Evolutionary conservation across 1,140 invertebrate genomes (phyloP).

Genomic region (Drosophila ambigua): DNA sequence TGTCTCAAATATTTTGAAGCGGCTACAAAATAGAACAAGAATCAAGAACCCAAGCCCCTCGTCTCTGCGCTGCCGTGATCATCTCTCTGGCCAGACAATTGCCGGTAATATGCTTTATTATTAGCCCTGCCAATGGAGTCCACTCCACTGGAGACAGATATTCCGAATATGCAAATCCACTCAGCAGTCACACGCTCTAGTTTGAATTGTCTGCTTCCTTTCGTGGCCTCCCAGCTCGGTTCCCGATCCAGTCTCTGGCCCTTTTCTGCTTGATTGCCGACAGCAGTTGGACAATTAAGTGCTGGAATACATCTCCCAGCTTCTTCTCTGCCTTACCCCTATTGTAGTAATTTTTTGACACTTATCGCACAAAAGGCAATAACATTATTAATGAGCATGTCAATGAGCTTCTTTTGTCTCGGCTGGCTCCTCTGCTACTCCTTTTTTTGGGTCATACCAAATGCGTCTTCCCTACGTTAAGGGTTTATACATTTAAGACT

Average conservation of each 20-base stretch:
- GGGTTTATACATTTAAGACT: no score
- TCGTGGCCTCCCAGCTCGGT: slow-evolving; percentile 4
- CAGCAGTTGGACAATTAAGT: slow-evolving; percentile 79
- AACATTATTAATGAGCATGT: slow-evolving; percentile 83
- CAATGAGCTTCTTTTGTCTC: slow-evolving; percentile 73
- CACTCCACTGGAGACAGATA: slow-evolving; percentile 49
- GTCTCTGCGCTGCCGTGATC: slow-evolving; percentile 20
- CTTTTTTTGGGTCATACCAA: no score
- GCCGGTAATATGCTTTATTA: slow-evolving; percentile 82
- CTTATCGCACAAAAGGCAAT: slow-evolving; percentile 83
- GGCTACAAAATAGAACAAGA: slow-evolving; percentile 72
- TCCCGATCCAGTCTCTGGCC: slow-evolving; percentile 33
- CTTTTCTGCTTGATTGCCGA: slow-evolving; percentile 73
- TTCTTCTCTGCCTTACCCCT: slow-evolving; percentile 40
- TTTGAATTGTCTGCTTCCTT: slow-evolving; percentile 76
- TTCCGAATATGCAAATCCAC: slow-evolving; percentile 75
- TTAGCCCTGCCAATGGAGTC: slow-evolving; percentile 59
- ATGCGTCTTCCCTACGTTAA: no score
- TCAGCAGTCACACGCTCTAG: slow-evolving; percentile 81
- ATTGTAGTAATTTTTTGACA: slow-evolving; percentile 82
- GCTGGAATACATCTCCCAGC: slow-evolving; percentile 62
- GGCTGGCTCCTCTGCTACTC: no score
- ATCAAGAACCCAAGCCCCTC: slow-evolving; percentile 46
- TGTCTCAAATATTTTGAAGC: slow-evolving; percentile 82
- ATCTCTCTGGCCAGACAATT: slow-evolving; percentile 53